Percentiles rank a stretch among this genome's conserved stretches.
Evolutionary conservation across 2,797 vertebrate species (phyloP).

Genomic region (Peromyscus attwateri): DNA sequence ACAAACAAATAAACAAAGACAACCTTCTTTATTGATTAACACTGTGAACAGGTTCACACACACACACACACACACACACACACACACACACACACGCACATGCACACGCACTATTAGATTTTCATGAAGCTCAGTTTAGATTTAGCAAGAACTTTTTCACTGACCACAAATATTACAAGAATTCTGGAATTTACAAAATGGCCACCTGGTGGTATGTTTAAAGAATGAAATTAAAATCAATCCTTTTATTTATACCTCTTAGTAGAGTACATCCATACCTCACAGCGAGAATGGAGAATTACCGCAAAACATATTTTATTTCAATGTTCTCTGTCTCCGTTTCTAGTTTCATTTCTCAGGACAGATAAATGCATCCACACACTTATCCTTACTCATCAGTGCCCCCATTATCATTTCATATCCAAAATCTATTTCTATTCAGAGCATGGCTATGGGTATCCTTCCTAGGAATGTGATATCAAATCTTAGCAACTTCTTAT

Average conservation of each 20-base stretch:
- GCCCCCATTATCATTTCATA: neutral
- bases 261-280: neutral
- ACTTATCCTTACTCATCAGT: conserved; percentile 18
- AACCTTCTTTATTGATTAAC: conserved; percentile 36
- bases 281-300: neutral
- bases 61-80: too few relatives aligned
- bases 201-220: neutral
- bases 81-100: too few relatives aligned
- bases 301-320: neutral
- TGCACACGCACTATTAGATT: neutral
- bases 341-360: conserved; percentile 6
- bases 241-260: conserved; percentile 43
- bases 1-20: neutral
- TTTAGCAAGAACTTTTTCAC: conserved; percentile 52
- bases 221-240: conserved; percentile 43
- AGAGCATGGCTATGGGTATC: neutral
- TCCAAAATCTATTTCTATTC: neutral
- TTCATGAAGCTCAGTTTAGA: conserved; percentile 35
- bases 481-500: neutral
- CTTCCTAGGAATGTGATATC: neutral
- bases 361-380: neutral
- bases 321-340: neutral
- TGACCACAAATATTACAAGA: conserved; percentile 8
- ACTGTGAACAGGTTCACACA: neutral
- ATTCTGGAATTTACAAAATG: conserved; percentile 53